Base-by-base conservation (phyloP, 92 coral and sea anemone genomes). In the Palythoa grandis region DNA sequence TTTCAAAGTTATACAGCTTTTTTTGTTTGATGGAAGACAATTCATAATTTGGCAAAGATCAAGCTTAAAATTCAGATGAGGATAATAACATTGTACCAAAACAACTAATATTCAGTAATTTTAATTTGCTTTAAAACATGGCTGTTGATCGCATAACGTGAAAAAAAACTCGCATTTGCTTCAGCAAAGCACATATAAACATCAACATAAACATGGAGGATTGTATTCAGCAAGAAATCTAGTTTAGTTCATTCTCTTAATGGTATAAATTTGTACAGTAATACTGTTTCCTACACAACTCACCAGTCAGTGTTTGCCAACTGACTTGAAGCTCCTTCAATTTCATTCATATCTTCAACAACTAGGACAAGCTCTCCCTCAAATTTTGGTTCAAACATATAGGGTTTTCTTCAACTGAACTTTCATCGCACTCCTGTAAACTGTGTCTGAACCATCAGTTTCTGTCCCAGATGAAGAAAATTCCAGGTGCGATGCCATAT, bases 371-470 rank as follows among this genome's bases (percentile, higher is more conserved):
- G 1, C 35, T 29, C 35, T 29, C 35, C 35, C 35, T 29, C 35
- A 29, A 29, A 29, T 29, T 29, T 29, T 29, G 35, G 35, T 29
- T 29, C 35, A 29, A 29, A 29, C 35, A 29, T 29, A 1, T 73
- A 73, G 2, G 58, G 78, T 43, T 47, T 39, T 73, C 78, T 73
- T 16, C 54, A 12, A 39, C 58, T 11, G 57, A 73, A n/a, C 78
- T 73, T 71, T 71, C 76, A 29, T 29, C 50, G 22, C 47, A 9
- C 52, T 71, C 76, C 50, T 5, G 20, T 11, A 71, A 71, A 71
- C 22, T 29, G 35, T 71, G 76, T 71, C 76, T 13, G 76, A 71
- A 15, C 76, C 76, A 71, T 39, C 17, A 71, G 76, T 25, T 71
- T 71, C 78, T 39, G 78, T 8, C 56, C 11, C 78, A 15, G 78